Percentiles rank a stretch among this genome's conserved stretches.
Evolutionary conservation across 2,888 invertebrate genomes (phyloP).

Genomic region (Ferdinandea cuprea): DNA sequence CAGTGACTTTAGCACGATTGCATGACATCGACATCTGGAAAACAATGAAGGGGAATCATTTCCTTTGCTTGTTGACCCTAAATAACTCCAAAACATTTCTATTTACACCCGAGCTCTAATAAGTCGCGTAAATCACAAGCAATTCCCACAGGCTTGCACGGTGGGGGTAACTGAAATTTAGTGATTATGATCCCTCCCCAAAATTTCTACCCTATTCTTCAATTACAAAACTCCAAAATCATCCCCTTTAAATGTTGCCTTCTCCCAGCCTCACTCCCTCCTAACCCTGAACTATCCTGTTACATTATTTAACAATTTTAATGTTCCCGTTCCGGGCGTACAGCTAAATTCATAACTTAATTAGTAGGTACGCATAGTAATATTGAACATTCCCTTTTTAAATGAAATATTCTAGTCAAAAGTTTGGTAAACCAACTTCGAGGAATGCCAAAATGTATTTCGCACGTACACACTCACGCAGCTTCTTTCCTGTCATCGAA

Average conservation of each 20-base stretch:
- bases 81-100: too few relatives aligned
- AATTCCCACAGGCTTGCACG: too few relatives aligned
- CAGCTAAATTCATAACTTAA: conserved; percentile 56
- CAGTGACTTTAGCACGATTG: too few relatives aligned
- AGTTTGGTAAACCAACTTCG: conserved; percentile 12
- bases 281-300: background rate
- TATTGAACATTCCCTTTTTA: conserved; percentile 17
- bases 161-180: background rate
- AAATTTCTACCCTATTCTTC: background rate
- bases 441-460: background rate
- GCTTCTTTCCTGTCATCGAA: conserved; percentile 25
- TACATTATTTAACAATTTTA: conserved; percentile 35
- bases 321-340: conserved; percentile 11
- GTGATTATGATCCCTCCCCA: background rate
- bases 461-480: too few relatives aligned
- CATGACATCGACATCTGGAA: too few relatives aligned
- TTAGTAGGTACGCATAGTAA: conserved; percentile 56
- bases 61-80: too few relatives aligned
- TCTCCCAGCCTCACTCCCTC: background rate
- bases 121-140: too few relatives aligned
- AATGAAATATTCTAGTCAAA: conserved; percentile 13
- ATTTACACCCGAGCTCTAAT: too few relatives aligned
- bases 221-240: background rate
- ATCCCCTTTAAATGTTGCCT: background rate
- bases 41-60: too few relatives aligned